phyloP scores from a whole-genome alignment of 2,113 vertebrate genomes.

The Orthochromis malagaraziensis region DNA sequence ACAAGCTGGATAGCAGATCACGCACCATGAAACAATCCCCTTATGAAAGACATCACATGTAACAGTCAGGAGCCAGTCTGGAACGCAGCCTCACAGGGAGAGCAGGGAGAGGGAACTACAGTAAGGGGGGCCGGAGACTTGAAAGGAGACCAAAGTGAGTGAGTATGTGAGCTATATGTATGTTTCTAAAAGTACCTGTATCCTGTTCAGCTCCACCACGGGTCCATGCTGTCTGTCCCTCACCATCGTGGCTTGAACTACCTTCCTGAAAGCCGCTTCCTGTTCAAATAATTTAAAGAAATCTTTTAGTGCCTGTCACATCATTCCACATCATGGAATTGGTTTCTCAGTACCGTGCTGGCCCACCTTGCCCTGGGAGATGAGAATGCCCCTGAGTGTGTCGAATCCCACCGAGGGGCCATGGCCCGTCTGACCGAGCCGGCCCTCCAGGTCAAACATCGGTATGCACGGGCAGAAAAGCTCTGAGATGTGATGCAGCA shows the following conservation, averaged over 20 bases:
- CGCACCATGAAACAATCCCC: conserved; percentile 19
- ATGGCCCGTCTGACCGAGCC: conserved; percentile 86
- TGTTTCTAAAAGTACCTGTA: conserved; percentile 77
- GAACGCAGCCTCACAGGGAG: background rate
- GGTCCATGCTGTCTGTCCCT: conserved; percentile 94
- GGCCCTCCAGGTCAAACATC: conserved; percentile 97
- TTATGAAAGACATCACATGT: conserved; percentile 58
- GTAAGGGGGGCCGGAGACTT: background rate
- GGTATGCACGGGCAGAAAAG: conserved; percentile 98
- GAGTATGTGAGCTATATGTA: background rate
- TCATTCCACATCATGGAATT: background rate
- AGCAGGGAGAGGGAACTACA: background rate
- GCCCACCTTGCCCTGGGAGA: conserved; percentile 95
- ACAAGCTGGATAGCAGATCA: conserved; percentile 4
- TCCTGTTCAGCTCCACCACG: conserved; percentile 95
- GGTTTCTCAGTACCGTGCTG: background rate
- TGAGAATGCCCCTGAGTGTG: conserved; percentile 89
- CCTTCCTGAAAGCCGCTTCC: conserved; percentile 98
- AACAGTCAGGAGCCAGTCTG: conserved; percentile 10
- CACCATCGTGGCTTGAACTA: conserved; percentile 98
- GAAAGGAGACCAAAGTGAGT: background rate
- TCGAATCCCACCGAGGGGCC: conserved; percentile 92
- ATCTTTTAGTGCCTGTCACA: background rate
- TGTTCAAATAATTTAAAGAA: conserved; percentile 33
- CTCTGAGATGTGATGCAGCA: conserved; percentile 96